Evolutionary conservation across 2,888 invertebrate species (phyloP).

Genomic region (Allolobophora icterica): DNA sequence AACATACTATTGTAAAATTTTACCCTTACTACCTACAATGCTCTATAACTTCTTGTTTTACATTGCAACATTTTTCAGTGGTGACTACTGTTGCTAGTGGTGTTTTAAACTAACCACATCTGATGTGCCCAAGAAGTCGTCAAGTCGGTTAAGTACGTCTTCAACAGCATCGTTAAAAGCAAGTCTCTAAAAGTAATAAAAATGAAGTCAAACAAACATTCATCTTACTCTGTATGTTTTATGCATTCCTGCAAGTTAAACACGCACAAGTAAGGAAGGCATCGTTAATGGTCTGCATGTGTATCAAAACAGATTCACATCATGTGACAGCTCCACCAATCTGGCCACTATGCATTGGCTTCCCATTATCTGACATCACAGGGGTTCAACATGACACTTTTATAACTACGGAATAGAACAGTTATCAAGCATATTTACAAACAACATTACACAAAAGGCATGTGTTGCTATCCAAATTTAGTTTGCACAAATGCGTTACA

Average conservation of each 20-base stretch:
- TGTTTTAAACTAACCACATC: conserved; percentile 24
- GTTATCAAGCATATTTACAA: not conserved
- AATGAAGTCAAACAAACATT: not conserved
- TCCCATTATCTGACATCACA: not conserved
- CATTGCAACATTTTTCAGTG: not conserved
- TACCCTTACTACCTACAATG: not conserved
- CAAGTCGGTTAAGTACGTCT: conserved; percentile 28
- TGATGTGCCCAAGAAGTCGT: conserved; percentile 30
- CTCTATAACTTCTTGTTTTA: not conserved
- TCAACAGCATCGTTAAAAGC: conserved; percentile 31
- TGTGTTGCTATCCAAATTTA: not conserved
- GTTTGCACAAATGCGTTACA: not conserved
- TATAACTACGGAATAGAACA: not conserved
- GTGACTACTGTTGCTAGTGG: not conserved
- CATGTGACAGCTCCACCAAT: not conserved
- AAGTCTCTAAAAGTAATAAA: not conserved
- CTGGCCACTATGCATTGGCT: not conserved
- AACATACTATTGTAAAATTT: too few relatives aligned
- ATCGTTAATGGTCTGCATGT: not conserved
- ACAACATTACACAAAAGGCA: not conserved
- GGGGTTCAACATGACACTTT: not conserved
- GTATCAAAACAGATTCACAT: not conserved
- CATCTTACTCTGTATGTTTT: not conserved
- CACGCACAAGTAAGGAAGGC: not conserved
- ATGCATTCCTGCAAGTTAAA: not conserved